A percentile compares a stretch with the other conserved stretches of the same genome.
Conservation (phyloP, 2,797 vertebrate genomes). For the Rhynchotus rufescens region DNA sequence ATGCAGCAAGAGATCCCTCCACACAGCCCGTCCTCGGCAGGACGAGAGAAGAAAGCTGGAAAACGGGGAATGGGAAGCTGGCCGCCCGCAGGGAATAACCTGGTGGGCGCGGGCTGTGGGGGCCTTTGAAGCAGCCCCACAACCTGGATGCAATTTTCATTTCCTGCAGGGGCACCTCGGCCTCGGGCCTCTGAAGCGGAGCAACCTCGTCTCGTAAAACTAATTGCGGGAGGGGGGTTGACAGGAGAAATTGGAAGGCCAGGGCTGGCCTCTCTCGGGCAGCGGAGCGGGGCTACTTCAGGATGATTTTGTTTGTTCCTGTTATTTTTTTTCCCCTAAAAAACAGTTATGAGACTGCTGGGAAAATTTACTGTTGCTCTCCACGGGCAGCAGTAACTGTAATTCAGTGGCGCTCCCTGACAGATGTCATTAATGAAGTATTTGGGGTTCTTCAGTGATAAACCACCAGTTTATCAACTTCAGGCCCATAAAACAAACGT, state of each 20-base stretch:
- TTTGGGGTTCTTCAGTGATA: background rate
- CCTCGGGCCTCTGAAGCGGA: background rate
- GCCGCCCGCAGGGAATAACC: accelerated
- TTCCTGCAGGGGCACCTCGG: slow-evolving; percentile 9
- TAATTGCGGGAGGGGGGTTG: background rate
- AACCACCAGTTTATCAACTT: background rate
- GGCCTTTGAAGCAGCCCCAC: slow-evolving; percentile 26
- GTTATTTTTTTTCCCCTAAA: too few species aligned
- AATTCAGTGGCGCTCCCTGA: background rate
- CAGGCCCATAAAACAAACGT: background rate
- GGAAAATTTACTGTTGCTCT: background rate
- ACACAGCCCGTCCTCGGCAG: too few species aligned
- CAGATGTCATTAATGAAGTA: background rate
- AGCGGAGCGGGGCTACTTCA: background rate
- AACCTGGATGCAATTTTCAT: slow-evolving; percentile 22
- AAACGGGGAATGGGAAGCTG: background rate
- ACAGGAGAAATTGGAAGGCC: background rate
- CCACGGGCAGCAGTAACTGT: background rate
- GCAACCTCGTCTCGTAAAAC: background rate
- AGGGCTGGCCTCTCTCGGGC: background rate
- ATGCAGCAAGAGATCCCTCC: background rate
- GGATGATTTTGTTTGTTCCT: background rate
- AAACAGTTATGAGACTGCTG: background rate
- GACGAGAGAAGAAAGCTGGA: background rate
- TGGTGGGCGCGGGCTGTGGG: background rate